Evolutionary conservation across 2,888 invertebrate species (phyloP).

Genomic region (Habroteleia sp.): DNA sequence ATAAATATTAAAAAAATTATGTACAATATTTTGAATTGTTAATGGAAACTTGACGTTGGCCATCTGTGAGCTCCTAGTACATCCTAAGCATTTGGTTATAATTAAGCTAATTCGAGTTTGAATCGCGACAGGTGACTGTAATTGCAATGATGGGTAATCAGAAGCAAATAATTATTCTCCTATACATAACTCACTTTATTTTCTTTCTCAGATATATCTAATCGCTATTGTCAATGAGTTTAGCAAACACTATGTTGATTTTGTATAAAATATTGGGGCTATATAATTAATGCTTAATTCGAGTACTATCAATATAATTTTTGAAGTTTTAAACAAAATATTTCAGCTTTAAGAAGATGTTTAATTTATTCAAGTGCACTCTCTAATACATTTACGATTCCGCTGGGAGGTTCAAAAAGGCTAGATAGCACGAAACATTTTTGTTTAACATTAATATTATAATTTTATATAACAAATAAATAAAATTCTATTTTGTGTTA

Average conservation of each 20-base stretch:
- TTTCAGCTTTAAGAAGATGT: too few relatives aligned
- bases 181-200: slow-evolving; percentile 20
- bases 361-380: too few relatives aligned
- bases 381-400: too few relatives aligned
- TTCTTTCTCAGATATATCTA: slow-evolving; percentile 17
- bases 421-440: too few relatives aligned
- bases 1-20: slow-evolving; percentile 58
- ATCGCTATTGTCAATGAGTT: slow-evolving; percentile 48
- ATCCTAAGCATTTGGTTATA: slow-evolving; percentile 67
- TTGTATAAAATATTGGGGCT: neutral
- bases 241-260: slow-evolving; percentile 4
- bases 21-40: slow-evolving; percentile 31
- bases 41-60: slow-evolving; percentile 15
- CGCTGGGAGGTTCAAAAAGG: too few relatives aligned
- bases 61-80: slow-evolving; percentile 51
- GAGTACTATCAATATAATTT: too few relatives aligned
- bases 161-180: slow-evolving; percentile 57
- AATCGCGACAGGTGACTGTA: slow-evolving; percentile 76
- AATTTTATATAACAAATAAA: too few relatives aligned
- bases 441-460: too few relatives aligned
- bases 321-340: too few relatives aligned
- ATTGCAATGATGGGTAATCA: slow-evolving; percentile 56
- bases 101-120: slow-evolving; percentile 78
- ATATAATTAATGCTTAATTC: too few relatives aligned
- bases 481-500: too few relatives aligned